Base-by-base conservation (phyloP, 2,888 invertebrate species). In the Ophioninae sp. region DNA sequence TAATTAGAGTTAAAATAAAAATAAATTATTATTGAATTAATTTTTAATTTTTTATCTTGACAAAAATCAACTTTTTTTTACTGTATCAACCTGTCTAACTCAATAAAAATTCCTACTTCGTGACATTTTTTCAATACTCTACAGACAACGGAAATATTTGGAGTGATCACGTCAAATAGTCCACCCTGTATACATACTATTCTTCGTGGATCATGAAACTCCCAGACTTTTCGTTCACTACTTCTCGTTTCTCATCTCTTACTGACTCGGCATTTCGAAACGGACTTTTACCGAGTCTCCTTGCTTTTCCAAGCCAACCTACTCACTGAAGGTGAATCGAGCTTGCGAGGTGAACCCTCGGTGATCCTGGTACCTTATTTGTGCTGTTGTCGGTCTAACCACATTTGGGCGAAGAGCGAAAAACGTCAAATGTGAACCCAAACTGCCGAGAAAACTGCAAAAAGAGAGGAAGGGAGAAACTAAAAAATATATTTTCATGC, bases 271-370 rank as follows among this genome's bases (percentile, higher is more conserved):
- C 20, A 10, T 37, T 73, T n/a, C 59, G 72, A 39, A 7, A 20
- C 44, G 63, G 68, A 79, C 58, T 82, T 78, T 79, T 59, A 20
- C 8, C 6, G 30, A 64, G 56, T 75, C 44, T 56, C 39, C 30
- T 13, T n/a, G 59, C 56, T 63, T 58, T 39, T 74, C 41, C 23
- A 10, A 37, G 20, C 7, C 23, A 20, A 41, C 30, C 68, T 44
- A 76, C 59, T 78, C 58, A 20, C 64, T 22, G 41, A 69, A 64
- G 76, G 81, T 83, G 73, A 80, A 81, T 83, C 23, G 69, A 78
- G 73, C 77, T 74, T 44, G 30, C 64, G 44, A 68, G 22, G 77
- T 30, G 23, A 73, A 56, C 30, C 61, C 71, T 67, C 51, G 51
- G 37, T 71, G 39, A 22, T 51, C 17, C 10, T 39, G 51, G 51